phyloP scores from a whole-genome alignment of 2,797 vertebrate species.

The Enteromius afrohamiltoni region DNA sequence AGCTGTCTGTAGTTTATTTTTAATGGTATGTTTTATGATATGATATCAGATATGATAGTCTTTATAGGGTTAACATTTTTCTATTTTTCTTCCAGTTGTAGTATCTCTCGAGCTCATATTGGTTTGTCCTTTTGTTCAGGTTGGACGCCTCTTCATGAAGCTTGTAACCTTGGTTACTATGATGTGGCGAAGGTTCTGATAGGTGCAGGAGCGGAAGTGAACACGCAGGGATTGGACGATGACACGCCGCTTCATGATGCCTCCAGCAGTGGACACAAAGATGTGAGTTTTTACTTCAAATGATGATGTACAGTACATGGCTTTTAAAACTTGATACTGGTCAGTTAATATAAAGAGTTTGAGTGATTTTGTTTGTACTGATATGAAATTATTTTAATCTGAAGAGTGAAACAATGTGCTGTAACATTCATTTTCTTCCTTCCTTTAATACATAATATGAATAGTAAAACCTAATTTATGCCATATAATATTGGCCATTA shows the following conservation, averaged over 20 bases:
- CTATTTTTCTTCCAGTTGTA: not conserved
- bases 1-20: not conserved
- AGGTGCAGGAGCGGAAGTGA: conserved; percentile 95
- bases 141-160: conserved; percentile 98
- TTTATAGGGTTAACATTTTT: not conserved
- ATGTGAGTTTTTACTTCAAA: conserved; percentile 77
- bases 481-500: not conserved
- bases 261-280: conserved; percentile 96
- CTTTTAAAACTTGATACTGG: not conserved
- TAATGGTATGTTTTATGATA: not conserved
- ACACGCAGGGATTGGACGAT: conserved; percentile 97
- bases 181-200: conserved; percentile 97
- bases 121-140: conserved; percentile 72
- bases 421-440: not conserved
- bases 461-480: not conserved
- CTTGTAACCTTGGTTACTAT: conserved; percentile 97
- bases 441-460: not conserved
- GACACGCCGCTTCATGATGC: conserved; percentile 98
- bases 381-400: not conserved
- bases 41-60: not conserved
- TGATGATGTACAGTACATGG: not conserved
- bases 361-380: not conserved
- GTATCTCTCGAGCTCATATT: not conserved
- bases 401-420: not conserved
- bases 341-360: not conserved